phyloP scores from a whole-genome alignment of 2,797 vertebrate species.

The Phrynocephalus forsythii region DNA sequence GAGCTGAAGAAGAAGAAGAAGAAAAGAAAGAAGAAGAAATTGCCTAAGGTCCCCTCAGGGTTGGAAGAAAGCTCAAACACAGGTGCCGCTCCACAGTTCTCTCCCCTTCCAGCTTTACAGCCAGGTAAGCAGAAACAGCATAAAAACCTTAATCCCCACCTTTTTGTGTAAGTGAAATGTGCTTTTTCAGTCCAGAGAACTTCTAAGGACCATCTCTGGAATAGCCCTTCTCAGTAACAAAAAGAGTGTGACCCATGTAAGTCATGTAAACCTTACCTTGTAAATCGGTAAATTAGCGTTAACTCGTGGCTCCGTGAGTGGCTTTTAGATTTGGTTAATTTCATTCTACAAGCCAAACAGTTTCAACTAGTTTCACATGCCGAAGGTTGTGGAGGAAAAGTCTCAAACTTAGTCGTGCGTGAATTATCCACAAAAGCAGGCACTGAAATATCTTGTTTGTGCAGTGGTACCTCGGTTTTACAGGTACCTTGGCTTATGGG shows the following conservation, averaged over 20 bases:
- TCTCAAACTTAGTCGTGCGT: too few species aligned
- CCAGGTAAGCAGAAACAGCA: conserved; percentile 67
- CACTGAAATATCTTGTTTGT: neutral
- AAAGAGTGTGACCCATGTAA: neutral
- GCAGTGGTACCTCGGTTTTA: too few species aligned
- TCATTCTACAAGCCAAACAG: neutral
- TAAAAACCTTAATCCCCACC: neutral
- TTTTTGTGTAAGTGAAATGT: neutral
- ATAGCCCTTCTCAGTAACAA: neutral
- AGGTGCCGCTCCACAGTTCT: neutral
- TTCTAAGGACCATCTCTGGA: too few species aligned
- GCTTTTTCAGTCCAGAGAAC: neutral
- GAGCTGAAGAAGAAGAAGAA: conserved; percentile 68
- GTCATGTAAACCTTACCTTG: too few species aligned
- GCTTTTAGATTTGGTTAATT: neutral
- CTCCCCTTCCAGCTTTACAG: conserved; percentile 49
- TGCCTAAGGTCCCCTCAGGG: conserved; percentile 73
- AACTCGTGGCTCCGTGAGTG: neutral
- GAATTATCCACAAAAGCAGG: too few species aligned
- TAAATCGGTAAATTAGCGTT: too few species aligned
- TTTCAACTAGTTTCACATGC: neutral
- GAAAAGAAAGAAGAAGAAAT: conserved; percentile 84
- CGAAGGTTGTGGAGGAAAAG: neutral
- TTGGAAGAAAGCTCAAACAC: conserved; percentile 61
- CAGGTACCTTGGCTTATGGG: too few species aligned